These are phyloP conservation scores for Eretmocerus hayati DNA, from an alignment of 2,888 invertebrate species.

Conservation along the genomic window DNA sequence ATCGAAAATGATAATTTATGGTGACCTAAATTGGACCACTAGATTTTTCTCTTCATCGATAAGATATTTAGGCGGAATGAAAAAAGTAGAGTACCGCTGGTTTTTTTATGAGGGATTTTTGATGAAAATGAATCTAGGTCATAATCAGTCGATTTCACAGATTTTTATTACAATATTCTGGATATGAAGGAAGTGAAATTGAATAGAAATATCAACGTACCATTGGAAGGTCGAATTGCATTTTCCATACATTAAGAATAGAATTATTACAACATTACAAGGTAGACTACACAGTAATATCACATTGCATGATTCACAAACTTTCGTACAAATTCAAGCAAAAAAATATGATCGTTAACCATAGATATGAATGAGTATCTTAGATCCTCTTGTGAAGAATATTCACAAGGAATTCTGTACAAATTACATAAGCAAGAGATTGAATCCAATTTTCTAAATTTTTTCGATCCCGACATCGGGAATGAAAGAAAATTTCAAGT, in stretches of 20 bases:
- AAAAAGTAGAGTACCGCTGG: too few relatives aligned
- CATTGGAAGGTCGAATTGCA: slow-evolving; percentile 42
- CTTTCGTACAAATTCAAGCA: slow-evolving; percentile 39
- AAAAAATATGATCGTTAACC: slow-evolving; percentile 21
- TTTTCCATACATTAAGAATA: slow-evolving; percentile 27
- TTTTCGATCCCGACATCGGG: not conserved
- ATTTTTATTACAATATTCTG: slow-evolving; percentile 45
- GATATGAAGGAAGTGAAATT: slow-evolving; percentile 47
- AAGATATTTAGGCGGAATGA: too few relatives aligned
- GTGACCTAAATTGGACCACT: too few relatives aligned
- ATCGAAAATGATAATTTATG: too few relatives aligned
- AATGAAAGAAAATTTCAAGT: too few relatives aligned
- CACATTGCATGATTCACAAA: slow-evolving; percentile 47
- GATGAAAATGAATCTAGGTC: too few relatives aligned
- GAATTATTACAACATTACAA: slow-evolving; percentile 40
- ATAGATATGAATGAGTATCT: not conserved
- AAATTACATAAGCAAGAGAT: slow-evolving; percentile 2
- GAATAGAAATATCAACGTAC: slow-evolving; percentile 46
- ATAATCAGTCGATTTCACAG: slow-evolving; percentile 33
- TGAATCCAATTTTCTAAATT: slow-evolving; percentile 1
- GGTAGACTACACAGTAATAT: slow-evolving; percentile 46
- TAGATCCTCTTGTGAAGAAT: not conserved
- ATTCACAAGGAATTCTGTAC: not conserved
- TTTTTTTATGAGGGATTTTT: too few relatives aligned
- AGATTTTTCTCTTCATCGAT: too few relatives aligned